phyloP scores from a whole-genome alignment of 92 coral and sea anemone species.

The Pocillopora grandis region DNA sequence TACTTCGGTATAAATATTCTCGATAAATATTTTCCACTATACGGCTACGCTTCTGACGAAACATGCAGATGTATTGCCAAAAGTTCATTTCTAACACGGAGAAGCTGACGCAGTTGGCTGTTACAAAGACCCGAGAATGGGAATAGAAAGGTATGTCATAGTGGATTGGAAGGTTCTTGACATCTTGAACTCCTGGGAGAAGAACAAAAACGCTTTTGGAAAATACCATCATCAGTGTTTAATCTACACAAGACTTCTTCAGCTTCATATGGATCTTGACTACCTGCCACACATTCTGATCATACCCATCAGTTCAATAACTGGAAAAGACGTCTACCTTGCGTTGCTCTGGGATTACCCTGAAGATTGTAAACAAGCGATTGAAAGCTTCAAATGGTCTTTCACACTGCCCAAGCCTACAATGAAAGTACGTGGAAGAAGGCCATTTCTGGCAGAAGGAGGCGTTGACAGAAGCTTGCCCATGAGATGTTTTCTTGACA shows the following conservation, averaged over 20 bases:
- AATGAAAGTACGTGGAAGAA: background rate
- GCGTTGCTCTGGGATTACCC: slow-evolving; percentile 49
- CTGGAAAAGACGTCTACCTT: slow-evolving; percentile 33
- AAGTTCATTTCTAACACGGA: too few relatives aligned
- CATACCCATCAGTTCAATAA: slow-evolving; percentile 37
- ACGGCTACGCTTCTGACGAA: too few relatives aligned
- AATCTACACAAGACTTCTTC: slow-evolving; percentile 40
- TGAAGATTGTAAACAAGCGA: slow-evolving; percentile 32
- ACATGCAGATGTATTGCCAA: too few relatives aligned
- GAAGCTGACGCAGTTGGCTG: too few relatives aligned
- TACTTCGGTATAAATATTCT: too few relatives aligned
- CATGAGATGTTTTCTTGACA: background rate
- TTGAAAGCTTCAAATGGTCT: slow-evolving; percentile 41
- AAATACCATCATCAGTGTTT: slow-evolving; percentile 62
- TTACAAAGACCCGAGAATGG: too few relatives aligned
- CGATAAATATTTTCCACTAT: too few relatives aligned
- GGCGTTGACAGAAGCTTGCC: background rate
- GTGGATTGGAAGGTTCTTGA: background rate
- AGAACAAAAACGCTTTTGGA: slow-evolving; percentile 8
- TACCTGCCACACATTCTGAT: slow-evolving; percentile 54
- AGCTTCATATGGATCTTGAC: slow-evolving; percentile 4
- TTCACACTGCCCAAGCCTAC: background rate
- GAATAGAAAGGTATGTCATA: too few relatives aligned
- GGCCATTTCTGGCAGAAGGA: background rate
- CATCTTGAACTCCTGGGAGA: slow-evolving; percentile 35